phyloP scores from a whole-genome alignment of 2,888 invertebrate genomes.

The Clepsis dumicolana region DNA sequence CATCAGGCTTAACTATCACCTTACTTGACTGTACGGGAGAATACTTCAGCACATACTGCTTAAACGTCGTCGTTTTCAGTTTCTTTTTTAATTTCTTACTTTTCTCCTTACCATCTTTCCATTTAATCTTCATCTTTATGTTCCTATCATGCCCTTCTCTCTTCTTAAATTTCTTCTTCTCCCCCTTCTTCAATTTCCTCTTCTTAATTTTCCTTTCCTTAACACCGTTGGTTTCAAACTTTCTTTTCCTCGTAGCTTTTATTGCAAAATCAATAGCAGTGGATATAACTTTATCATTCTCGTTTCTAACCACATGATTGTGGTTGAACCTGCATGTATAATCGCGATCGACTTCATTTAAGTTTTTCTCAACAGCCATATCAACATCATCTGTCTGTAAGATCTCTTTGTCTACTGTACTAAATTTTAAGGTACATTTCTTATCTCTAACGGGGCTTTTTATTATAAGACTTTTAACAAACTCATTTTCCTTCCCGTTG shows the following conservation, averaged over 20 bases:
- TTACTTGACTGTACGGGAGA: constrained; percentile 48
- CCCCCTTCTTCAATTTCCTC: constrained; percentile 10
- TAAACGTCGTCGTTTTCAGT: constrained; percentile 49
- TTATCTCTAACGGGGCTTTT: constrained; percentile 48
- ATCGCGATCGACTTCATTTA: constrained; percentile 63
- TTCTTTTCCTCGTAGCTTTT: constrained; percentile 44
- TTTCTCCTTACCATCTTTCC: constrained; percentile 59
- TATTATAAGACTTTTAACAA: constrained; percentile 42
- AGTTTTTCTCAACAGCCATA: constrained; percentile 69
- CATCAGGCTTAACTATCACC: constrained; percentile 57
- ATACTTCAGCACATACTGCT: constrained; percentile 70
- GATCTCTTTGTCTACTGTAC: constrained; percentile 57
- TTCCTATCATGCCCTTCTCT: constrained; percentile 37
- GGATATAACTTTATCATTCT: constrained; percentile 17
- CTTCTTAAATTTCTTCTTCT: constrained; percentile 44
- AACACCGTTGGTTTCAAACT: constrained; percentile 14
- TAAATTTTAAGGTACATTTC: constrained; percentile 63
- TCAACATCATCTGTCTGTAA: constrained; percentile 53
- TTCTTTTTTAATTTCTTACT: constrained; percentile 53
- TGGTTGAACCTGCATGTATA: constrained; percentile 50
- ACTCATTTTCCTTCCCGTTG: constrained; percentile 32
- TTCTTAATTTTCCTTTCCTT: constrained; percentile 13
- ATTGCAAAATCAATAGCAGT: constrained; percentile 52
- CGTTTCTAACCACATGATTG: constrained; percentile 43
- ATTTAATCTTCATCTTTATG: constrained; percentile 61